phyloP scores from a whole-genome alignment of 2,888 invertebrate genomes.

The Mythimna vitellina region DNA sequence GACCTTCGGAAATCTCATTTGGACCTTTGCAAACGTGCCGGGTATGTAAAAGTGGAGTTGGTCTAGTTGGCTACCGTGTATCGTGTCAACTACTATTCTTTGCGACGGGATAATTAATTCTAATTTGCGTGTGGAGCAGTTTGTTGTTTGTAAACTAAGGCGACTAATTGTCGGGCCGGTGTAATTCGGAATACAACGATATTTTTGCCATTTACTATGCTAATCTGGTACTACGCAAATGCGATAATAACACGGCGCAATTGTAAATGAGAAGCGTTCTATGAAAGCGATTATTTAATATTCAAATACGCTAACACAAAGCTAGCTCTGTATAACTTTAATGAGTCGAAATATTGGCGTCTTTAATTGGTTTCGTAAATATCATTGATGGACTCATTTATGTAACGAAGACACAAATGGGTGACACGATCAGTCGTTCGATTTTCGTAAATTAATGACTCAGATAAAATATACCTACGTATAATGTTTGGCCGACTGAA shows the following conservation, averaged over 20 bases:
- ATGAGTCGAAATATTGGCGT: conserved; percentile 21
- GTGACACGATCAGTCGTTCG: conserved; percentile 15
- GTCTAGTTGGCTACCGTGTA: conserved; percentile 28
- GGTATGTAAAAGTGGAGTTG: conserved; percentile 64
- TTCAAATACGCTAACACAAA: conserved; percentile 34
- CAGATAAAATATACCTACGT: conserved; percentile 10
- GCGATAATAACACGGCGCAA: conserved; percentile 33
- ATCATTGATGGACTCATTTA: conserved; percentile 29
- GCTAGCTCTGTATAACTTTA: conserved; percentile 23
- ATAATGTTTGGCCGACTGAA: conserved; percentile 1
- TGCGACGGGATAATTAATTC: conserved; percentile 56
- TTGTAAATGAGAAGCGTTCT: conserved; percentile 34
- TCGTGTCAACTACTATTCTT: conserved; percentile 56
- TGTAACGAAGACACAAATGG: conserved; percentile 20
- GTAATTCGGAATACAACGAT: conserved; percentile 45
- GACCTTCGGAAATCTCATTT: conserved; percentile 71
- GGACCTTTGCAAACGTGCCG: conserved; percentile 69
- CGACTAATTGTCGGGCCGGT: conserved; percentile 37
- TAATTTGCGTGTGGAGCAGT: conserved; percentile 54
- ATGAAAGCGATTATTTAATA: conserved; percentile 31
- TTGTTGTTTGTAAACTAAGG: conserved; percentile 49
- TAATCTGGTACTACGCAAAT: conserved; percentile 50
- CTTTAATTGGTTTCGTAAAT: conserved; percentile 28
- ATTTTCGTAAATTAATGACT: conserved; percentile 25
- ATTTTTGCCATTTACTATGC: conserved; percentile 57